Base-by-base conservation (phyloP, 2,888 invertebrate species). In the Hololepta plana region DNA sequence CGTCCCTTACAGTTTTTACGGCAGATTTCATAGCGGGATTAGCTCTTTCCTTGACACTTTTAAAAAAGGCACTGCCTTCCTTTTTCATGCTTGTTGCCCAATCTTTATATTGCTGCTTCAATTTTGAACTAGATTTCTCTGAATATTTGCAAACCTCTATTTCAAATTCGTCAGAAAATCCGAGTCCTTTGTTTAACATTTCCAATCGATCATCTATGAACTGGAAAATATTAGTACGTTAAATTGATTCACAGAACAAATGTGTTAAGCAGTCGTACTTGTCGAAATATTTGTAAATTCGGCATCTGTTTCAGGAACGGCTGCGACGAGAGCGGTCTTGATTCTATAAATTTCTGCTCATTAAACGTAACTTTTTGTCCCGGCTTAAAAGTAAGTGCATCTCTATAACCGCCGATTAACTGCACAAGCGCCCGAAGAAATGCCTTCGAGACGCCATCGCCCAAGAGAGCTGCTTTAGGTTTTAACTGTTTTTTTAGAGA, bases 101-200 rank as follows among this genome's bases (percentile, higher is more conserved):
- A 42, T 88, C 87, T 39, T 69, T 69, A 53, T 80, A 81, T 34
- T 73, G 69, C 35, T 71, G 69, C 49, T 69, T 65, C 35, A 72
- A 53, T 49, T 67, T 67, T 21, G 63, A 64, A 37, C 63, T 60
- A 20, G 66, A 63, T 44, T 72, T 72, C 36, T 72, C 72, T 4
- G 68, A 67, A 46, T 72, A 69, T 35, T 64, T 67, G 52, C 65
- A 77, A 30, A 72, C 77, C 55, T 95, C 93, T 46, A 77, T 65
- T 55, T 96, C 95, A 54, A 96, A 96, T 47, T 93, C 87, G 51
- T 96, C 95, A 16, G 80, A 80, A 50, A 88, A 87, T 1, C 90
- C 87, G 31, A 77, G 63, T 0, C 95, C 93, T n/a, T 79, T 74
- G 51, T 91, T 93, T 35, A 95, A 64, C 64, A 90, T 73, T 39